These are phyloP conservation scores for Cephalotes varians DNA, from an alignment of 2,888 invertebrate genomes.

Conservation along the genomic window DNA sequence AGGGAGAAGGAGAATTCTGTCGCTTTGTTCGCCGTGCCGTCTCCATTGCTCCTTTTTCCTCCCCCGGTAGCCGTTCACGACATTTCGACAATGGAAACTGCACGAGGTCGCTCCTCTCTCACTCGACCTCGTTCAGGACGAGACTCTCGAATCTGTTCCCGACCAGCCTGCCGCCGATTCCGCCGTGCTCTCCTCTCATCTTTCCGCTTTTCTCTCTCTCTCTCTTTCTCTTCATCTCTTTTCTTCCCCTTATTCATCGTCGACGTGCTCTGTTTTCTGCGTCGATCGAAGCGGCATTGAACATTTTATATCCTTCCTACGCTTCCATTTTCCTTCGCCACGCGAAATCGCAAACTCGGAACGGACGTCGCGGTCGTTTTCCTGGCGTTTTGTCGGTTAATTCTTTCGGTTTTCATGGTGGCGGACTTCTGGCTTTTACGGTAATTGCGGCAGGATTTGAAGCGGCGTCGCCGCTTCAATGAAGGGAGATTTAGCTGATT, in stretches of 20 bases:
- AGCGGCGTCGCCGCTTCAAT: neutral
- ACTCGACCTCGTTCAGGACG: constrained; percentile 46
- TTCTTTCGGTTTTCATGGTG: constrained; percentile 29
- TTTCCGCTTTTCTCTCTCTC: neutral
- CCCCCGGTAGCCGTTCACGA: constrained; percentile 57
- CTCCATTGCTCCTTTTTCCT: constrained; percentile 54
- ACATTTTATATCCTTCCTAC: constrained; percentile 18
- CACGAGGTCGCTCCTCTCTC: constrained; percentile 59
- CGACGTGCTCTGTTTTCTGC: neutral
- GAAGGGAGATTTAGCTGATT: constrained; percentile 16
- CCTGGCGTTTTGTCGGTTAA: constrained; percentile 17
- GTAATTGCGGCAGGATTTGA: constrained; percentile 29
- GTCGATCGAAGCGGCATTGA: constrained; percentile 10
- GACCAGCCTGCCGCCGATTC: constrained; percentile 4
- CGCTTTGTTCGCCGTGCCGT: constrained; percentile 23
- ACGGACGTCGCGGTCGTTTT: constrained; percentile 11
- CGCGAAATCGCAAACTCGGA: constrained; percentile 11
- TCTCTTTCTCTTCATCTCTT: neutral
- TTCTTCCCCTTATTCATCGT: neutral
- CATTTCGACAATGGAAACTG: constrained; percentile 77
- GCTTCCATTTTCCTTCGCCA: constrained; percentile 24
- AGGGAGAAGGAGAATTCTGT: neutral
- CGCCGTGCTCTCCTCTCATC: neutral
- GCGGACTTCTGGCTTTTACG: constrained; percentile 12
- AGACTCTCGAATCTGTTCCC: constrained; percentile 61